Evolutionary conservation across 2,888 invertebrate genomes (phyloP), one percentile per base, ranked within the genome.

Genomic region (Cataglyphis altisquamis): DNA sequence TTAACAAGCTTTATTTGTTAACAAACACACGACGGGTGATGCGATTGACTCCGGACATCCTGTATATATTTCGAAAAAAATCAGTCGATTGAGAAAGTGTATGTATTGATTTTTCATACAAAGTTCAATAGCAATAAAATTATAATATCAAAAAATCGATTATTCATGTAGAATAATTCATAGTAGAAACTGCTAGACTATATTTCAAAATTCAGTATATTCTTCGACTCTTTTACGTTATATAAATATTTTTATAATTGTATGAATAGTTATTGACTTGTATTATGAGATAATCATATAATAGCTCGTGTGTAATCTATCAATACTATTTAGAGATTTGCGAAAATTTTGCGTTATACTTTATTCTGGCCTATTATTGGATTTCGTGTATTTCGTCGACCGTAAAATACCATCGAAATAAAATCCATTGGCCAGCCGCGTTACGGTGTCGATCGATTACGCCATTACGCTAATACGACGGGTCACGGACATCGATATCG

Each of bases 401-500:
- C 6, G 18, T 70, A 57, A 77, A 77, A 67, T 45, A 63, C 29
- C 41, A 45, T 12, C 45, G 21, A 18, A 18, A 78, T 68, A 70
- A 68, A 68, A 78, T 57, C 18, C 78, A 32, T 5, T 52, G 32
- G 70, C 45, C 15, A 39, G n/a, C 75, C 25, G 39, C 10, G 52
- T 9, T 12, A 32, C 5, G 25, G 25, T 9, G 70, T 29, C 78
- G 41, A 57, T 77, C 57, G 70, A 45, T 60, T 60, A 67, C 68
- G 78, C 52, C 66, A 36, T 60, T 60, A 67, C 68, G 78, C 39
- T 75, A 66, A 75, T 66, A 52, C n/a, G n/a, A 10, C n/a, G 55
- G 55, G 67, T 77, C 75, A 77, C 66, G 66, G n/a, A 25, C 78
- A 70, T 60, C 45, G 70, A 78, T 78, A 45, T 70, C 70, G 32